Conservation (phyloP, 2,113 vertebrate species). For the Pithys albifrons region DNA sequence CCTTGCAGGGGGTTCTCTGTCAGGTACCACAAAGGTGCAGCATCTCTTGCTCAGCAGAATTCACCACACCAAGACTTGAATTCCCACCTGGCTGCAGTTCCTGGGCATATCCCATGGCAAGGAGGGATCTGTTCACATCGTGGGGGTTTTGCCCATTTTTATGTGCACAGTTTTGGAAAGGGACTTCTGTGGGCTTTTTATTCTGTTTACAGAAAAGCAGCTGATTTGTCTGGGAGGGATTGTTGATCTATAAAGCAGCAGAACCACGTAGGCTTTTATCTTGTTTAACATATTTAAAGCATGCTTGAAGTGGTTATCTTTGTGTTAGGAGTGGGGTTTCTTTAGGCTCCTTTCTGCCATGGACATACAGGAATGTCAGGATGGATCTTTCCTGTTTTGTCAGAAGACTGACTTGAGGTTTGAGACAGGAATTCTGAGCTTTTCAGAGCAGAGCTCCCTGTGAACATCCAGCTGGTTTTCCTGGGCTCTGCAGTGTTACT, state of each 20-base stretch:
- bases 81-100: neutral
- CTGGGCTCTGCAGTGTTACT: neutral
- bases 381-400: neutral
- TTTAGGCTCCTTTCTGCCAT: neutral
- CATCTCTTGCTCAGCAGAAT: neutral
- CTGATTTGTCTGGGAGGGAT: neutral
- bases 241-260: neutral
- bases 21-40: neutral
- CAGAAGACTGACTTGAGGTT: neutral
- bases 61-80: neutral
- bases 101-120: neutral
- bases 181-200: neutral
- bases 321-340: neutral
- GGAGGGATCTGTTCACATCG: neutral
- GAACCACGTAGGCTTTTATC: neutral
- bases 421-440: neutral
- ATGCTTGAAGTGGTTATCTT: neutral
- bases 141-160: neutral
- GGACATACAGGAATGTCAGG: neutral
- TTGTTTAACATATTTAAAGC: neutral
- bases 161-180: neutral
- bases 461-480: neutral
- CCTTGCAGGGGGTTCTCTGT: neutral
- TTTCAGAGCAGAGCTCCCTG: neutral
- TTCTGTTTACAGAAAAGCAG: neutral